phyloP scores from a whole-genome alignment of 2,888 invertebrate genomes.

The Aspidiotus rigidus region DNA sequence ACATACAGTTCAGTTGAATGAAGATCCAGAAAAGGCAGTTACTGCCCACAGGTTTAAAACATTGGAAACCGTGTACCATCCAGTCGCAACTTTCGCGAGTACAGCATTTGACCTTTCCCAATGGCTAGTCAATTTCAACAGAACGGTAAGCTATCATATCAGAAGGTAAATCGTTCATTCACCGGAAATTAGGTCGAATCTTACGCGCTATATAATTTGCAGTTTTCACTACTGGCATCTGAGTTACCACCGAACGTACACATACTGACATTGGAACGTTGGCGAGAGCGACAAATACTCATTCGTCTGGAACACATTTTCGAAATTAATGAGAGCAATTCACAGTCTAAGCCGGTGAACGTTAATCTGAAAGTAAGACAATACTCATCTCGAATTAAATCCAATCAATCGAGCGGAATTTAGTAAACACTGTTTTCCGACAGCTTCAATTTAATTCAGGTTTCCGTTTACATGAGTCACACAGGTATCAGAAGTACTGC shows the following conservation, averaged over 20 bases:
- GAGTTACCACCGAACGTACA: slow-evolving; percentile 51
- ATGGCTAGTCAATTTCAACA: slow-evolving; percentile 34
- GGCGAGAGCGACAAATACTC: slow-evolving; percentile 49
- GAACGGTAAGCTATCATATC: slow-evolving; percentile 12
- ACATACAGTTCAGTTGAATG: slow-evolving; percentile 41
- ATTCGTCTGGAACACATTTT: slow-evolving; percentile 53
- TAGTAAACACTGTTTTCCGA: no score
- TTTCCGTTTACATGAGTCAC: no score
- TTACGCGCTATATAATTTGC: slow-evolving; percentile 21
- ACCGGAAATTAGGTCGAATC: no score
- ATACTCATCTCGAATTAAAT: no score
- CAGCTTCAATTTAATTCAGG: no score
- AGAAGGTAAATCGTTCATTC: no score
- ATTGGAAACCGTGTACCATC: slow-evolving; percentile 27
- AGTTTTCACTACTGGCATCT: slow-evolving; percentile 47
- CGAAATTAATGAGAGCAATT: slow-evolving; percentile 46
- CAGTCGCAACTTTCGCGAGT: slow-evolving; percentile 33
- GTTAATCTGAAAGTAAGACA: slow-evolving; percentile 39
- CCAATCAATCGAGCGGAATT: no score
- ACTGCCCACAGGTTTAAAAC: slow-evolving; percentile 32
- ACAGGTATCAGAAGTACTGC: no score
- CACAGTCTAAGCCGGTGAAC: slow-evolving; percentile 41
- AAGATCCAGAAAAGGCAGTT: slow-evolving; percentile 32
- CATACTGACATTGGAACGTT: slow-evolving; percentile 53
- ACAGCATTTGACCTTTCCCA: slow-evolving; percentile 29